Evolutionary conservation across 2,797 vertebrate species (phyloP), one percentile per base, ranked within the genome.

Genomic region (Hybognathus amarus): DNA sequence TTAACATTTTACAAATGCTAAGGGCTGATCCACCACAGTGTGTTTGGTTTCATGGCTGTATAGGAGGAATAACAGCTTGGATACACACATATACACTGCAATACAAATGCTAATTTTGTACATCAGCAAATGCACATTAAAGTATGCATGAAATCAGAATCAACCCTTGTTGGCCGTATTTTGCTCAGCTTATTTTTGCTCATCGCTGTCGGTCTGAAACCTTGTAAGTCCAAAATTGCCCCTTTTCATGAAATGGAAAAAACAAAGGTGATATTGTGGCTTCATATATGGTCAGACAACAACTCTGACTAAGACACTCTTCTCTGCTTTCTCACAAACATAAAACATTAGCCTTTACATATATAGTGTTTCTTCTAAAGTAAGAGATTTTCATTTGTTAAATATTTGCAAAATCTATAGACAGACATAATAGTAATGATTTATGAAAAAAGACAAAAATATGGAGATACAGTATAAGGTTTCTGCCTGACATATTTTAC

Each of bases 1-100:
- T 94, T 93, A 94, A 92, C 92, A 93, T 94, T 87, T 93, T 93
- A 88, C 90, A 92, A 94, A 93, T 91, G 91, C 90, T 90, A 80
- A 83, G 89, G 90, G 89, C 89, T 90, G 88, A 84, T 85, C 13
- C 89, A 87, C 85, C 61, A 74, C 50, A 38, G 45, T 42, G 64
- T 69, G 54, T 63, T 84, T 86, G 33, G 68, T 76, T 42, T 63
- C 40, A 63, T 73, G 79, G 79, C 56, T 76, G 70, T 82, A 67
- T 82, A 63, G 24, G 27, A 45, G n/a, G 10, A 38, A 66, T 77
- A 74, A 79, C 73, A 27, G 80, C 61, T 56, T 54, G 30, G 18
- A 38, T 56, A 87, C 10, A 40, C 66, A 70, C 20, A 73, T 24
- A 63, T 50, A 50, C 50, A 78, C 63, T 66, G 27, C 42, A 63